Percentiles rank a stretch among this genome's conserved stretches.
Conservation (phyloP, 2,113 vertebrate genomes). For the Cricetomys ansorgei region DNA sequence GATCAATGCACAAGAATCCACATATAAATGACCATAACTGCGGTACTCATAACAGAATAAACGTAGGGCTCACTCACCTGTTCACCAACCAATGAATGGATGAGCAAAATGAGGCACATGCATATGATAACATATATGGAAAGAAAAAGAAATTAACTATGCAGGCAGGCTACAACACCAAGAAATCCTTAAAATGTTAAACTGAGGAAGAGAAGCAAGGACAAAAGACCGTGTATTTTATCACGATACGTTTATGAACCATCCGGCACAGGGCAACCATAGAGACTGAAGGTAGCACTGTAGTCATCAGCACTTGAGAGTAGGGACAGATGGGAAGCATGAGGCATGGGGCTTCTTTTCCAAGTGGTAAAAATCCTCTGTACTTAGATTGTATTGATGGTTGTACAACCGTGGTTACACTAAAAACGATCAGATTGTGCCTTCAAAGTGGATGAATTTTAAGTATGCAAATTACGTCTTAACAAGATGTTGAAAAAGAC, state of each 20-base stretch:
- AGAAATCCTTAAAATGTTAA: background rate
- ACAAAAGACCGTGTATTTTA: background rate
- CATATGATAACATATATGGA: background rate
- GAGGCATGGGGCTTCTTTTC: background rate
- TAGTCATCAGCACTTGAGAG: background rate
- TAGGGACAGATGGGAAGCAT: background rate
- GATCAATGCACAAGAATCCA: background rate
- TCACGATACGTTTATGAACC: background rate
- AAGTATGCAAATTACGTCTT: background rate
- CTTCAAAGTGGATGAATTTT: background rate
- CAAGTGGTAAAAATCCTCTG: background rate
- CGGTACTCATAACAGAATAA: background rate
- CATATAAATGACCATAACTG: background rate
- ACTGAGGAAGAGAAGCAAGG: background rate
- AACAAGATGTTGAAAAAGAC: slow-evolving; percentile 30
- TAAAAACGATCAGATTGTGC: background rate
- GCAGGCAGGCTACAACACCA: background rate
- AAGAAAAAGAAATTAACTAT: background rate
- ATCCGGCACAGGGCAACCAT: background rate
- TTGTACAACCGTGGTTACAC: background rate
- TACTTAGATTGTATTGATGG: background rate
- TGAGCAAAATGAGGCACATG: background rate
- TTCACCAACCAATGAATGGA: background rate
- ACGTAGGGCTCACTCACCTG: background rate
- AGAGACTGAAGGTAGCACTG: background rate